Base-by-base conservation (phyloP, 2,113 vertebrate genomes). In the Percina caprodes region DNA sequence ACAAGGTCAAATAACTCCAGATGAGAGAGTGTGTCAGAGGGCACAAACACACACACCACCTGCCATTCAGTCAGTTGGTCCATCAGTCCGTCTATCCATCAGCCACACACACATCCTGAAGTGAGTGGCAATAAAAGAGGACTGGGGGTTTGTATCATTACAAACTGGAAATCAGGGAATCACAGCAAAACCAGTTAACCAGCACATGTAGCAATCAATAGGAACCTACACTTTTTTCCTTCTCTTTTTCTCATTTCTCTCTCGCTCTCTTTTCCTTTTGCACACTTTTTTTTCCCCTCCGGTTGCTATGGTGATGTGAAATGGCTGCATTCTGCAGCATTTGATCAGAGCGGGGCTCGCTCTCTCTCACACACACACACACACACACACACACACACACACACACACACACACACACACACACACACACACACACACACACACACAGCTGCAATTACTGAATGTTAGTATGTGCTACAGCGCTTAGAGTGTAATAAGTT, bases 221-320 rank as follows among this genome's bases (percentile, higher is more conserved):
- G 79, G 18, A 83, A 74, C 80, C 77, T 79, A 76, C 81, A 84
- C 86, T 45, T 21, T 81, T 82, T 72, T 82, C 74, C 67, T 45
- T 63, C 68, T 39, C 49, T 58, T 46, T 35, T 21, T 46, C 54
- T 72, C 26, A 16, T 82, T 73, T 52, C 68, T 71, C 75, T 70
- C 49, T 82, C 15, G n/a, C 74, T 23, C 62, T 69, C 74, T 69
- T 61, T 83, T 52, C 56, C 82, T 87, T 79, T 83, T 12, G 46
- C 81, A 77, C 77, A 55, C 69, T 69, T 48, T 69, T 82, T 58
- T 71, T 82, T 87, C 67, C 67, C 74, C 74, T 84, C 48, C 19
- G 72, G 95, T 95, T 95, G 93, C 92, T 87, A 95, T 95, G 85
- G 95, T 85, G 86, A 95, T 33, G 48, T 85, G 88, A 94, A 93